Evolutionary conservation across 2,113 vertebrate species (phyloP).

Genomic region (Cairina moschata): DNA sequence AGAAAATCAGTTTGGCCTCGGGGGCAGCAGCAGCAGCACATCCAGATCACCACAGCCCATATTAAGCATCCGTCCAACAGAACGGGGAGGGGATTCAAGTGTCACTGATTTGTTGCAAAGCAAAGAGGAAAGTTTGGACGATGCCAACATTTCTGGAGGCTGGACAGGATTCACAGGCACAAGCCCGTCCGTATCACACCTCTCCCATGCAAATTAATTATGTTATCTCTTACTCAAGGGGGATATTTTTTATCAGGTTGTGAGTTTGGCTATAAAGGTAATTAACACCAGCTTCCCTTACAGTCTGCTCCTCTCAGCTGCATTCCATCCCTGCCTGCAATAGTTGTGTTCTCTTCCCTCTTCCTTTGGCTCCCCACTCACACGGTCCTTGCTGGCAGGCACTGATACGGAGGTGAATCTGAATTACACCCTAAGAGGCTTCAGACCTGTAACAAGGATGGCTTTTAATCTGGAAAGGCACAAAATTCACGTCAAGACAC

Average conservation of each 20-base stretch:
- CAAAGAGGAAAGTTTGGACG: not conserved
- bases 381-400: not conserved
- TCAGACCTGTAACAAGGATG: no score
- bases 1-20: not conserved
- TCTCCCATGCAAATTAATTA: not conserved
- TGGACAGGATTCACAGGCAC: not conserved
- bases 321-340: not conserved
- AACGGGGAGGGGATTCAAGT: not conserved
- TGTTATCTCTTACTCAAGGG: not conserved
- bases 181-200: not conserved
- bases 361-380: not conserved
- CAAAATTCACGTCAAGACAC: not conserved
- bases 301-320: not conserved
- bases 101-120: not conserved
- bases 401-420: not conserved
- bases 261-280: not conserved
- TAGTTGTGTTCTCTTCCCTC: not conserved
- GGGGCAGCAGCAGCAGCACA: not conserved
- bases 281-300: not conserved
- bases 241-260: not conserved
- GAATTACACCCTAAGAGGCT: not conserved
- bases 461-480: not conserved
- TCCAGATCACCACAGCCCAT: not conserved
- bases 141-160: not conserved
- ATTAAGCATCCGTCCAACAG: not conserved